Evolutionary conservation across 2,888 invertebrate species (phyloP).

Genomic region (Tachina grossa): DNA sequence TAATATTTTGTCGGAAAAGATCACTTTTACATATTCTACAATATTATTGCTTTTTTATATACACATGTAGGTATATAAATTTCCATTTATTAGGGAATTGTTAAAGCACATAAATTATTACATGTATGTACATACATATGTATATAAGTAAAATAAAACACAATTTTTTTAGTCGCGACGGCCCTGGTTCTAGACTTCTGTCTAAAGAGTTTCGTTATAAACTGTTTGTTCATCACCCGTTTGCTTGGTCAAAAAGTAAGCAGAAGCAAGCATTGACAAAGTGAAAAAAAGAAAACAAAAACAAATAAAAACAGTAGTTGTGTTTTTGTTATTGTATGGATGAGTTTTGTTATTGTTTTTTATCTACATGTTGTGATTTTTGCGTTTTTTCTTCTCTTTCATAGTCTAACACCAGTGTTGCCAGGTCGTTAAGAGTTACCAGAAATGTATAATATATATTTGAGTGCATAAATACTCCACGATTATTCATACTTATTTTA

Average conservation of each 20-base stretch:
- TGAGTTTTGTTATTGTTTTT: conserved; percentile 56
- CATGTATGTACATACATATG: too few relatives aligned
- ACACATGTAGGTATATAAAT: background rate
- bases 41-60: background rate
- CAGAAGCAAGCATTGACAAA: conserved; percentile 52
- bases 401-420: background rate
- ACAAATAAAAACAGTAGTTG: conserved; percentile 42
- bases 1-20: conserved; percentile 23
- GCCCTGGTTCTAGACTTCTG: conserved; percentile 50
- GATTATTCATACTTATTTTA: too few relatives aligned
- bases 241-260: conserved; percentile 66
- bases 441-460: too few relatives aligned
- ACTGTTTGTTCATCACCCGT: conserved; percentile 67
- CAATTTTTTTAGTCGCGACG: conserved; percentile 34
- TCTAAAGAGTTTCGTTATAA: conserved; percentile 66
- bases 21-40: background rate
- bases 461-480: too few relatives aligned
- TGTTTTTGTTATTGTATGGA: conserved; percentile 43
- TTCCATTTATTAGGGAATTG: conserved; percentile 5
- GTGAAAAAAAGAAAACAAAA: conserved; percentile 26
- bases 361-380: conserved; percentile 62
- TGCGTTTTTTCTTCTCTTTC: conserved; percentile 19
- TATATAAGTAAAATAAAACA: conserved; percentile 21
- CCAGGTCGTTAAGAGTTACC: too few relatives aligned
- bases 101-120: conserved; percentile 42